Base-by-base conservation (phyloP, 2,797 vertebrate genomes). In the Rhinoraja longicauda region DNA sequence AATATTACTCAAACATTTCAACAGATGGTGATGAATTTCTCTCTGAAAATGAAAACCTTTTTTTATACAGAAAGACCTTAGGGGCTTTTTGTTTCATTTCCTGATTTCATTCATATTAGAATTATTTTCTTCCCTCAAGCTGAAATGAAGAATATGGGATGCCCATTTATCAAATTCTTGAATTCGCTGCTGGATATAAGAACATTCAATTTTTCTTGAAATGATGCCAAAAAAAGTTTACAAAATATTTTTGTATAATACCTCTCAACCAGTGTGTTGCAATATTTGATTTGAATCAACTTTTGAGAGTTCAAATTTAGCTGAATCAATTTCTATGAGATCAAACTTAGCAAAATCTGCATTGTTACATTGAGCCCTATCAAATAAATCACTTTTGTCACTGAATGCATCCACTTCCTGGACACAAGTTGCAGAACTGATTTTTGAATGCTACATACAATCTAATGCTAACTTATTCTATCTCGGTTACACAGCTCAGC, bases 41-140 rank as follows among this genome's bases (percentile, higher is more conserved):
- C 72, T 92, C 90, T 92, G 67, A 75, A 32, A 67, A 29, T 15
- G 67, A 70, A 72, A 70, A 92, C 90, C 73, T 92, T 72, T 70
- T 91, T 75, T 26, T 75, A 90, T 90, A 73, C 70, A 70, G 75
- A 92, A 75, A 92, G 90, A 29, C 90, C 90, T 92, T 53, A 15
- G 39, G 88, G 90, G 67, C 21, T 5, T 72, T 53, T 39, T 53
- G 90, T 92, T 73, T 92, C 70, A 92, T 92, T 92, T 92, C 39
- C 70, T 92, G 59, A 53, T 53, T 92, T 36, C 90, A 73, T 75
- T 70, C 90, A 92, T 39, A 57, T 92, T 53, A 92, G 70, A 92
- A 92, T 92, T 75, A 92, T 75, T 92, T 92, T 92, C 21, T 92
- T 70, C 90, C 90, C 90, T 53, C 45, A 73, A 92, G 90, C 70